phyloP scores from a whole-genome alignment of 92 coral and sea anemone genomes.

The Parazoanthus atlanticus region DNA sequence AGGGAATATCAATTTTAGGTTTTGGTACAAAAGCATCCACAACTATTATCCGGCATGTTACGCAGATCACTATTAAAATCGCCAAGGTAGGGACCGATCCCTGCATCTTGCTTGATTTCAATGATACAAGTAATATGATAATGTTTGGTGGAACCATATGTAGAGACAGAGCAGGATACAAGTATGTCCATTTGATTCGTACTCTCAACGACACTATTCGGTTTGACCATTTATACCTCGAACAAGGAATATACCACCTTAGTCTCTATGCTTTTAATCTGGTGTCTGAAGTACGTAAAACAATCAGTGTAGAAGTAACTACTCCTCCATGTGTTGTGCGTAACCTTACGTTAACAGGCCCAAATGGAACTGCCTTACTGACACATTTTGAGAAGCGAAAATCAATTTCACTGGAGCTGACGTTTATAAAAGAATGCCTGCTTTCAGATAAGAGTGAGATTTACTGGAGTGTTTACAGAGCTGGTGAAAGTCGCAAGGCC shows the following conservation, averaged over 20 bases:
- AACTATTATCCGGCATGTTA: conserved; percentile 44
- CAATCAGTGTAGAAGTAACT: conserved; percentile 33
- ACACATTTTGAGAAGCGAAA: conserved; percentile 15
- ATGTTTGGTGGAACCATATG: conserved; percentile 49
- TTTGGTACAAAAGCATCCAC: conserved; percentile 20
- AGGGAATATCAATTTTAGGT: conserved; percentile 11
- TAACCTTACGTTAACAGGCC: conserved; percentile 51
- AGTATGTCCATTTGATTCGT: not conserved
- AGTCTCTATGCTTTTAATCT: conserved; percentile 54
- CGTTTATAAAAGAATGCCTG: conserved; percentile 28
- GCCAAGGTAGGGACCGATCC: conserved; percentile 50
- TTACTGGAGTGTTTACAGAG: conserved; percentile 16
- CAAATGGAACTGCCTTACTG: not conserved
- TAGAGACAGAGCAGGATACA: not conserved
- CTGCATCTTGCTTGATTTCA: conserved; percentile 53
- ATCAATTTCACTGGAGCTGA: conserved; percentile 14
- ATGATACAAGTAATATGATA: conserved; percentile 42
- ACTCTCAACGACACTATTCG: not conserved
- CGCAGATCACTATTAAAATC: conserved; percentile 19
- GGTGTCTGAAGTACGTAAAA: conserved; percentile 56
- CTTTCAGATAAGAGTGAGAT: conserved; percentile 13
- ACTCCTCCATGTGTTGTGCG: conserved; percentile 64
- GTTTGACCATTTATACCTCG: conserved; percentile 51
- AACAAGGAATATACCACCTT: conserved; percentile 62
- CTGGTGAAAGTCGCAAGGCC: not conserved